Evolutionary conservation across 2,888 invertebrate species (phyloP).

Genomic region (Cabera pusaria): DNA sequence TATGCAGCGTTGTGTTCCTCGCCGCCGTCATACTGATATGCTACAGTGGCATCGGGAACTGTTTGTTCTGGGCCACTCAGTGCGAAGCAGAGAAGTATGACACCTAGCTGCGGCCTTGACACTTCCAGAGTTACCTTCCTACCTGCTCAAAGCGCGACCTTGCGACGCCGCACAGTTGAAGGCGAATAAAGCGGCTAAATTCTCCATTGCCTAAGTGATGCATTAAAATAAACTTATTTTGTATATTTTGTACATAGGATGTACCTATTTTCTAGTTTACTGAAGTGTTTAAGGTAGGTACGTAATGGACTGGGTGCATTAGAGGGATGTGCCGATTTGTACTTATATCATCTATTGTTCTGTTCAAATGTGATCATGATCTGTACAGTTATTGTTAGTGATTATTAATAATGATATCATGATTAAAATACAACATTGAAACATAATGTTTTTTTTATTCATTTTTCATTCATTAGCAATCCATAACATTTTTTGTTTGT

Average conservation of each 20-base stretch:
- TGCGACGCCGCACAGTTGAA: conserved; percentile 46
- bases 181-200: conserved; percentile 35
- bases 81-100: conserved; percentile 88
- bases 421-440: conserved; percentile 52
- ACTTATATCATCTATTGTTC: conserved; percentile 62
- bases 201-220: conserved; percentile 25
- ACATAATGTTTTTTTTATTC: conserved; percentile 22
- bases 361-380: conserved; percentile 53
- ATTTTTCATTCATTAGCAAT: too few relatives aligned
- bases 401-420: conserved; percentile 45
- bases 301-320: conserved; percentile 28
- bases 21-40: conserved; percentile 97
- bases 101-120: conserved; percentile 49
- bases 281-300: conserved; percentile 19
- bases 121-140: conserved; percentile 50
- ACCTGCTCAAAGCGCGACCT: conserved; percentile 64
- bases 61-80: conserved; percentile 94
- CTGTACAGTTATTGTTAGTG: conserved; percentile 64
- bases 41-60: conserved; percentile 97
- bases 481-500: too few relatives aligned
- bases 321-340: conserved; percentile 54
- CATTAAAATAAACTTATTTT: conserved; percentile 37
- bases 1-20: conserved; percentile 97
- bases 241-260: conserved; percentile 68
- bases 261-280: conserved; percentile 40